These are phyloP conservation scores for Dorcus hopei DNA, from an alignment of 2,888 invertebrate genomes.

Conservation along the genomic window DNA sequence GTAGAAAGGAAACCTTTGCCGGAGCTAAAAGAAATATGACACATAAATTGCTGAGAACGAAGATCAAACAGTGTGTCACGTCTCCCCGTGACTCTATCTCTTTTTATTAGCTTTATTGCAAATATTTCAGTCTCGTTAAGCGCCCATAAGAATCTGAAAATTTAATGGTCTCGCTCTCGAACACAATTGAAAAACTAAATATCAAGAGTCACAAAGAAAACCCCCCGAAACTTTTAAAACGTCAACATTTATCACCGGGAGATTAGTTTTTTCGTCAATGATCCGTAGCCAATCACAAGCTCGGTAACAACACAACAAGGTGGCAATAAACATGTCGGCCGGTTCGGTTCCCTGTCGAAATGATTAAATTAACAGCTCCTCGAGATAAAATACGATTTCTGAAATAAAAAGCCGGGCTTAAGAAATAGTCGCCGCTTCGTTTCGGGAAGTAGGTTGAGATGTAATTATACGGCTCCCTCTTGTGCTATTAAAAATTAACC, in stretches of 20 bases:
- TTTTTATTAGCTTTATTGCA: neutral
- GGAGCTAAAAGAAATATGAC: no score
- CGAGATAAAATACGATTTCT: conserved; percentile 5
- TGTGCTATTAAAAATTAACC: conserved; percentile 9
- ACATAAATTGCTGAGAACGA: neutral
- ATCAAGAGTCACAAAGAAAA: neutral
- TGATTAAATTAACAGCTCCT: conserved; percentile 23
- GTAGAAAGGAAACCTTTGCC: no score
- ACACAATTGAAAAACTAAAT: neutral
- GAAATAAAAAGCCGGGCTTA: neutral
- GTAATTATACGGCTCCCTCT: neutral
- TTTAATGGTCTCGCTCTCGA: neutral
- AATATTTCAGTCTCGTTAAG: neutral
- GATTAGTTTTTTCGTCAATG: conserved; percentile 34
- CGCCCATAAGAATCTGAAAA: neutral
- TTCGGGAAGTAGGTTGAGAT: neutral
- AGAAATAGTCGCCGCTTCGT: neutral
- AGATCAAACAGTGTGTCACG: conserved; percentile 1
- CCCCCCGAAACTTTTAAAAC: conserved; percentile 8
- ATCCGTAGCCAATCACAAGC: conserved; percentile 29
- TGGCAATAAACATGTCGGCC: conserved; percentile 26
- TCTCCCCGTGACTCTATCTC: neutral
- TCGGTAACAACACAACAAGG: conserved; percentile 19
- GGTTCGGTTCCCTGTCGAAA: conserved; percentile 20
- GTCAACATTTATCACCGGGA: conserved; percentile 27